Evolutionary conservation across 2,888 invertebrate genomes (phyloP).

Genomic region (Drosophila kuntzei): DNA sequence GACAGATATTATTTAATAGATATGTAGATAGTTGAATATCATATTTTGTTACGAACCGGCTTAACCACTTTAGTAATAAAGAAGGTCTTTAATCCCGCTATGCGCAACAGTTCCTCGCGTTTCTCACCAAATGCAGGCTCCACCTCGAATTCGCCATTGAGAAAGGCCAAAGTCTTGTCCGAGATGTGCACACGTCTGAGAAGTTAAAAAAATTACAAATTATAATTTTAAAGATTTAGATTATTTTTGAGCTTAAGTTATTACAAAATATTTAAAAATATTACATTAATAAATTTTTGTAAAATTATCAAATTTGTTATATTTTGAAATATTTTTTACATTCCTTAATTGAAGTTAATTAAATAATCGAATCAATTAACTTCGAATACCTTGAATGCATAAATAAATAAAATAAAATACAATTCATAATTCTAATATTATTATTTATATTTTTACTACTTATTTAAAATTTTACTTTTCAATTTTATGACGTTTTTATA

Average conservation of each 20-base stretch:
- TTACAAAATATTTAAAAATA: no score
- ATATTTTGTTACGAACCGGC: slow-evolving; percentile 87
- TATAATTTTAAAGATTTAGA: no score
- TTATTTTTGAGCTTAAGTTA: no score
- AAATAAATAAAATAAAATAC: no score
- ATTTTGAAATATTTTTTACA: not conserved
- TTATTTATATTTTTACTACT: not conserved
- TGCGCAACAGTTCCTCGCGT: slow-evolving; percentile 94
- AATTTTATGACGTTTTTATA: not conserved
- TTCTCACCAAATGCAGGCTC: slow-evolving; percentile 96
- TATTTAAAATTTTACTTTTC: not conserved
- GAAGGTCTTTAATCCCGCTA: slow-evolving; percentile 95
- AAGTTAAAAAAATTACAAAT: no score
- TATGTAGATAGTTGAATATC: not conserved
- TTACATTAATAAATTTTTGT: not conserved
- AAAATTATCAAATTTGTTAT: no score
- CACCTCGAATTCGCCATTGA: slow-evolving; percentile 96
- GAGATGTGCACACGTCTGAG: slow-evolving; percentile 96
- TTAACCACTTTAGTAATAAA: slow-evolving; percentile 95
- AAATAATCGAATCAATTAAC: no score
- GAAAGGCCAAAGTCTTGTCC: slow-evolving; percentile 93
- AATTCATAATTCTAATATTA: no score
- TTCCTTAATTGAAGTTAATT: no score
- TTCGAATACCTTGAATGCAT: no score
- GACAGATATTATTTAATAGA: not conserved